Conservation (phyloP, 2,113 vertebrate species). For the Channa argus region DNA sequence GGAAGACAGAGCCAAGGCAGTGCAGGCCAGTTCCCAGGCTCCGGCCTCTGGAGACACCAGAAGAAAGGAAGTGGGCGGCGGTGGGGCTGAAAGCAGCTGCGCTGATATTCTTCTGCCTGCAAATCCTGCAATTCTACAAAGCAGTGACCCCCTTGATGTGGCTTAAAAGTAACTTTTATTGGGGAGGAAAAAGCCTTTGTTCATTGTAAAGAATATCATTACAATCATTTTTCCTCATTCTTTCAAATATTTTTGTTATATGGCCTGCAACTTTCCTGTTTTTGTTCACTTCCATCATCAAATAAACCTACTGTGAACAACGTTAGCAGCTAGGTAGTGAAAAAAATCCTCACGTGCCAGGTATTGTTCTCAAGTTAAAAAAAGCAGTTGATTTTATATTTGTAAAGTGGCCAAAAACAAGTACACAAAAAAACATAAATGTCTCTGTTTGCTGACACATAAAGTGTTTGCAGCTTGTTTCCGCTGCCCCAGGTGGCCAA, state of each 20-base stretch:
- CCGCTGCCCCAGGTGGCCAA: neutral
- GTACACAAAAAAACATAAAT: no score
- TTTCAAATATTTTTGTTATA: no score
- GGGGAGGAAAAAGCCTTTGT: neutral
- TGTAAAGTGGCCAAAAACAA: no score
- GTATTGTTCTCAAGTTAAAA: no score
- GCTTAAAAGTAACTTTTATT: constrained; percentile 8
- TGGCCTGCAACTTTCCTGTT: no score
- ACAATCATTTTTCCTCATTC: neutral
- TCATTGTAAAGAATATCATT: neutral
- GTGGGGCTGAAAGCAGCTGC: constrained; percentile 52
- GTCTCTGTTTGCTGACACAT: no score
- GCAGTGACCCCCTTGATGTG: neutral
- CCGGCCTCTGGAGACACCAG: constrained; percentile 57
- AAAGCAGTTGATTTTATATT: no score
- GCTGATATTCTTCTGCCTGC: constrained; percentile 27
- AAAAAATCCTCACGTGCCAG: no score
- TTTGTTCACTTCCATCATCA: no score
- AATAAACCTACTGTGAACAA: no score
- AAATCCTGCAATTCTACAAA: constrained; percentile 7
- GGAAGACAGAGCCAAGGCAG: constrained; percentile 50
- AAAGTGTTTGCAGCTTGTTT: neutral
- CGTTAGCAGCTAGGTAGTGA: no score
- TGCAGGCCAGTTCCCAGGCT: constrained; percentile 77
- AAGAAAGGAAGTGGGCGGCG: constrained; percentile 51